Evolutionary conservation across 2,888 invertebrate genomes (phyloP).

Genomic region (Aphidius colemani): DNA sequence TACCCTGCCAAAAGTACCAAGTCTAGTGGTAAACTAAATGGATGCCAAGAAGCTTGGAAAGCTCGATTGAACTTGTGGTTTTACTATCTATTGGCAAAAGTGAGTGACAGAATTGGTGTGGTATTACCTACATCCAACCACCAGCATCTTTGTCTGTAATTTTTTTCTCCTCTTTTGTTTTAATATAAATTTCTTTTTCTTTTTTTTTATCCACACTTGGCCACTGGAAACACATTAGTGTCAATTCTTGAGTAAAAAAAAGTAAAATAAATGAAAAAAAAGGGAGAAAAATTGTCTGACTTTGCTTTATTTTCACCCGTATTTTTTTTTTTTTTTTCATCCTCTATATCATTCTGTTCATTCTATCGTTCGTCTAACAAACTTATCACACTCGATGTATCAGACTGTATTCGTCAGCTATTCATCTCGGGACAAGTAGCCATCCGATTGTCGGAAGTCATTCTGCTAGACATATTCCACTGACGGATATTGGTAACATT

Average conservation of each 20-base stretch:
- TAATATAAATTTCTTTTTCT: no score
- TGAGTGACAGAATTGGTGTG: conserved; percentile 8
- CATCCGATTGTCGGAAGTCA: conserved; percentile 7
- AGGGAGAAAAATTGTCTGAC: conserved; percentile 18
- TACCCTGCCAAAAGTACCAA: no score
- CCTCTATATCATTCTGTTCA: conserved; percentile 25
- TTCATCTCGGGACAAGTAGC: no score
- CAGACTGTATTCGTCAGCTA: no score
- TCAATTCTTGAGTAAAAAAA: conserved; percentile 26
- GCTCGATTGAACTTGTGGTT: conserved; percentile 4
- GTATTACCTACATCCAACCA: conserved; percentile 3
- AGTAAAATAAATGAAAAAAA: conserved; percentile 17
- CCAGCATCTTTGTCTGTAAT: not conserved
- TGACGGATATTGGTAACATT: no score
- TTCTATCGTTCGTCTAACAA: conserved; percentile 11
- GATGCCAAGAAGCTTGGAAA: not conserved
- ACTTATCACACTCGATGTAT: not conserved
- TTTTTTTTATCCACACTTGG: conserved; percentile 5
- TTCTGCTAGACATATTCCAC: no score
- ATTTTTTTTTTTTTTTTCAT: not conserved
- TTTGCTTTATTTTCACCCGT: no score
- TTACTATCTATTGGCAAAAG: conserved; percentile 12
- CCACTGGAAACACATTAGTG: conserved; percentile 33
- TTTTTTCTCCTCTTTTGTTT: no score
- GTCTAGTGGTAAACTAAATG: no score